These are phyloP conservation scores for Bufo gargarizans DNA, from an alignment of 2,113 vertebrate genomes.

Conservation along the genomic window DNA sequence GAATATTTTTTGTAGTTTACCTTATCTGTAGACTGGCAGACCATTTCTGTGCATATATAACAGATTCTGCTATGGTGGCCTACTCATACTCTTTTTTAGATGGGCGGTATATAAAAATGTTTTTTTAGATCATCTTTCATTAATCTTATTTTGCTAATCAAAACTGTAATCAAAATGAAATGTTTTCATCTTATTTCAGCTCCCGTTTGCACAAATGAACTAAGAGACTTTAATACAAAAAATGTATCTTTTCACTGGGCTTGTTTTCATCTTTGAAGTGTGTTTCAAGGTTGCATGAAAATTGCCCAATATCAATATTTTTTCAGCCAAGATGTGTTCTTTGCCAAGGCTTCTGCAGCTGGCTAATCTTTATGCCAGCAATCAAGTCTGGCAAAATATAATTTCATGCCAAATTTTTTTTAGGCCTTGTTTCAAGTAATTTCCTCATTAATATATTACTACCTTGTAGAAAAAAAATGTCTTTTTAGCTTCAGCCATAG, in stretches of 20 bases:
- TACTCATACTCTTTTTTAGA: background rate
- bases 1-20: background rate
- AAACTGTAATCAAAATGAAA: constrained; percentile 13
- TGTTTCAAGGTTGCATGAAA: constrained; percentile 54
- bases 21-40: background rate
- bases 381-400: constrained; percentile 48
- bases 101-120: background rate
- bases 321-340: constrained; percentile 43
- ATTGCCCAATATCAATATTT: constrained; percentile 52
- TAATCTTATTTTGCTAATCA: background rate
- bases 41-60: background rate
- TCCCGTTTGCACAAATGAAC: background rate
- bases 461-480: constrained; percentile 2
- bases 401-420: constrained; percentile 47
- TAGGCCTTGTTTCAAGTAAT: constrained; percentile 52
- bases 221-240: background rate
- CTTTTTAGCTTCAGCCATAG: background rate
- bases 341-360: constrained; percentile 52
- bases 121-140: constrained; percentile 9
- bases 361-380: constrained; percentile 46
- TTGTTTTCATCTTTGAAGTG: constrained; percentile 49
- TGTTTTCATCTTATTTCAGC: constrained; percentile 12
- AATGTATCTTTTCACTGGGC: constrained; percentile 10
- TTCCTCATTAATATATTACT: constrained; percentile 49
- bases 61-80: background rate